phyloP scores from a whole-genome alignment of 2,888 invertebrate genomes.

The Odontocolon sp. region DNA sequence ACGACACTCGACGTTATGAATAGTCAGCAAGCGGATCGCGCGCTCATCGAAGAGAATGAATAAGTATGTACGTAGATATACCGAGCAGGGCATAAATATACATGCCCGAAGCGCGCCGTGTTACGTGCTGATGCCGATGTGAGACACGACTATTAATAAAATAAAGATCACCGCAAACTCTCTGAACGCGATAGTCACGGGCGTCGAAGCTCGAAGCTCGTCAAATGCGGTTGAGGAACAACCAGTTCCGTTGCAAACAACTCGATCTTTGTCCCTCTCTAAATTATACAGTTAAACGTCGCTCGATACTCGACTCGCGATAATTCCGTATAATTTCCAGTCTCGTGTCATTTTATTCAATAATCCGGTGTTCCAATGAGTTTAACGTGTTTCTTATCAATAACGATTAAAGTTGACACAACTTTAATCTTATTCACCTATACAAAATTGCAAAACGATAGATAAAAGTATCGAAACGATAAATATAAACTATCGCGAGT shows the following conservation, averaged over 20 bases:
- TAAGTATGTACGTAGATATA: constrained; percentile 64
- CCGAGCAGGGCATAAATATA: constrained; percentile 70
- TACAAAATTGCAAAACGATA: too few species aligned
- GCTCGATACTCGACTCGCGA: neutral
- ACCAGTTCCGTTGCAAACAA: neutral
- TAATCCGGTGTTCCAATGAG: too few species aligned
- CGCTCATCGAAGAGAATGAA: constrained; percentile 70
- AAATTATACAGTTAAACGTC: neutral
- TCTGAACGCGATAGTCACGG: constrained; percentile 11
- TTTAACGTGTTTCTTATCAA: too few species aligned
- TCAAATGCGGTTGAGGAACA: constrained; percentile 18
- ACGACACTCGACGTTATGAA: constrained; percentile 60
- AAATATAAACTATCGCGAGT: too few species aligned
- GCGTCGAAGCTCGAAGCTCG: constrained; percentile 30
- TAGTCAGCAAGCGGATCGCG: constrained; percentile 65
- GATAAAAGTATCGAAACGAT: too few species aligned
- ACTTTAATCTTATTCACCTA: too few species aligned
- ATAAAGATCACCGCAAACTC: constrained; percentile 60
- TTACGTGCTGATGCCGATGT: constrained; percentile 65
- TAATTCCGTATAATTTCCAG: neutral
- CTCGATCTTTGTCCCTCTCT: neutral
- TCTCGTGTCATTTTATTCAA: neutral
- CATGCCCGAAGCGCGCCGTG: constrained; percentile 61
- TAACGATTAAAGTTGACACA: too few species aligned
- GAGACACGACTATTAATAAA: constrained; percentile 77